Percentiles rank a stretch among this genome's conserved stretches.
Evolutionary conservation across 2,888 invertebrate species (phyloP).

Genomic region (Allygus modestus): DNA sequence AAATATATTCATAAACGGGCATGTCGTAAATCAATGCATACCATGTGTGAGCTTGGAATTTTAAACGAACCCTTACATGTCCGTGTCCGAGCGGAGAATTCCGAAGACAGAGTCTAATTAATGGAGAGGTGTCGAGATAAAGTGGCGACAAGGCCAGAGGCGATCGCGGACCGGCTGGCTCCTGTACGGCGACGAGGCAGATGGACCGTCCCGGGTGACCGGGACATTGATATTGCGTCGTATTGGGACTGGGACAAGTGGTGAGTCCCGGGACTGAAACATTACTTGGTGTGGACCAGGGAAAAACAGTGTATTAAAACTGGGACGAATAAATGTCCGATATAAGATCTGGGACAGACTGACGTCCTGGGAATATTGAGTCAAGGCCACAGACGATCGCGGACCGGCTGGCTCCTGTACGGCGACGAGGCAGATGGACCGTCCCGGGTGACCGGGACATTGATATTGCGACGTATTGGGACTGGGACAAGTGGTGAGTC

Average conservation of each 20-base stretch:
- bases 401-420: conserved; percentile 27
- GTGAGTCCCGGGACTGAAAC: no score
- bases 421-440: not conserved
- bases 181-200: not conserved
- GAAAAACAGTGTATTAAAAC: no score
- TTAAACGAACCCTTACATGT: conserved; percentile 57
- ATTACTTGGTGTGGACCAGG: no score
- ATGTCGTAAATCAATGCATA: conserved; percentile 54
- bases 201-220: not conserved
- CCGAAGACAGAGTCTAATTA: conserved; percentile 52
- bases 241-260: not conserved
- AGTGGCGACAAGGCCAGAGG: conserved; percentile 50
- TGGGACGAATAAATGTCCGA: no score
- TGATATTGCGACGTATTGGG: not conserved
- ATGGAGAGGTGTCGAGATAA: conserved; percentile 60
- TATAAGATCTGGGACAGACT: no score
- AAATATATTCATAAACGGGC: conserved; percentile 54
- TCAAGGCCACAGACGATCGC: conserved; percentile 24
- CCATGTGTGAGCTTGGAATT: conserved; percentile 60
- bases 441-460: not conserved
- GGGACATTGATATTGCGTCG: not conserved
- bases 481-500: no score
- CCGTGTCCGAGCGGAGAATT: conserved; percentile 45
- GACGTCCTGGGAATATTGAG: conserved; percentile 51
- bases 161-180: conserved; percentile 17